Evolutionary conservation across 1,140 invertebrate species (phyloP), one percentile per base, ranked within the genome.

Genomic region (Drosophila pallidifrons): DNA sequence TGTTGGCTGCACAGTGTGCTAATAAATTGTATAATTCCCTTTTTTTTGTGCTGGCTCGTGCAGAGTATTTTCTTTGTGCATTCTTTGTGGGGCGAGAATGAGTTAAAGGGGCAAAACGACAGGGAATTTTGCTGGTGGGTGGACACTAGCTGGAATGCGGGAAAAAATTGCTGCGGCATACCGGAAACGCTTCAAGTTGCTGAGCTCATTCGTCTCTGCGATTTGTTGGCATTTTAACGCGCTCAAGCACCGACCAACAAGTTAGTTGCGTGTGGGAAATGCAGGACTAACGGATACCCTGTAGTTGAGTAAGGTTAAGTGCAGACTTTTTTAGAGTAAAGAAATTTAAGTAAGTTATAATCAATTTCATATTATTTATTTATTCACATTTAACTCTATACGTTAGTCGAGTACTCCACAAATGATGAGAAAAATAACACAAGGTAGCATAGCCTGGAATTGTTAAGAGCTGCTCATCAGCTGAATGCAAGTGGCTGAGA

Each of bases 161-260:
- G 45, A 69, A 75, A 83, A 86, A 88, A 83, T 91, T 75, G 81
- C 79, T 91, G 89, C 71, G 89, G 89, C 81, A 89, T 91, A 75
- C 83, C 89, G 83, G 83, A 91, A 88, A 88, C 81, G 78, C 78
- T 91, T 91, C 83, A 86, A 89, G 81, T 89, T 89, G 87, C 86
- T 73, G 66, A 86, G 82, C 86, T 89, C 86, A 91, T 89, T 89
- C 86, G 86, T 90, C 82, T 80, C 87, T 82, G 81, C 85, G 85
- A 89, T 89, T 89, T 89, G 85, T 89, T 89, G 85, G 85, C 78
- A 89, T 89, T 89, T 89, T 82, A 88, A 82, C 83, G 80, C 80
- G 69, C 63, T 79, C 83, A 79, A 78, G 70, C 67, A 51, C 79
- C 52, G 69, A 63, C 66, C 73, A 75, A 71, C 59, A 71, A 66